phyloP scores from a whole-genome alignment of 2,797 vertebrate genomes.

The Uromys caudimaculatus region DNA sequence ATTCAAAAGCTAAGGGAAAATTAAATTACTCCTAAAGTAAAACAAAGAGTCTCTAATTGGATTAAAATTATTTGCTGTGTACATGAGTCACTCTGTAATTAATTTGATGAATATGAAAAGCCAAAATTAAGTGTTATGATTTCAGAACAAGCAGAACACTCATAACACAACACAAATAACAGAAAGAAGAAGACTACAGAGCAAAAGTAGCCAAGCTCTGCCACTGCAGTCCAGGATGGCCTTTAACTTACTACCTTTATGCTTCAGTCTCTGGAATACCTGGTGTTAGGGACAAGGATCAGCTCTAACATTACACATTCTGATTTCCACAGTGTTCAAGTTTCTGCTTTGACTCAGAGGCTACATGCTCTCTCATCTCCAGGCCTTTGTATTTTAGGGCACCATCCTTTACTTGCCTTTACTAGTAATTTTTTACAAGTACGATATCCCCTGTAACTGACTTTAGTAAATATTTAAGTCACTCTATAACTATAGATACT shows the following conservation, averaged over 20 bases:
- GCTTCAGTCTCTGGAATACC: not conserved
- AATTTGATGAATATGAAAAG: not conserved
- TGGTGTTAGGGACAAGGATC: not conserved
- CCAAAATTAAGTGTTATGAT: not conserved
- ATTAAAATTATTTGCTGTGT: conserved; percentile 21
- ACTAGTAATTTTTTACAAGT: not conserved
- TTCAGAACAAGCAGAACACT: not conserved
- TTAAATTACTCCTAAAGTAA: conserved; percentile 23
- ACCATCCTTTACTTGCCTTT: not conserved
- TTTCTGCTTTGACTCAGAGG: not conserved
- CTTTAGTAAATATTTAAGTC: not conserved
- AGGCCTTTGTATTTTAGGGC: not conserved
- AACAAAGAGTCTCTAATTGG: not conserved
- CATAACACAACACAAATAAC: not conserved
- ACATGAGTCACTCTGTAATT: not conserved
- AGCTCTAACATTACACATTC: not conserved
- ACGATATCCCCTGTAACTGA: not conserved
- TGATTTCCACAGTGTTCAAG: not conserved
- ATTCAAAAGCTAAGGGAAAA: not conserved
- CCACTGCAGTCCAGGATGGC: not conserved
- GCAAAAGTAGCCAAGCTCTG: not conserved
- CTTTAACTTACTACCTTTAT: not conserved
- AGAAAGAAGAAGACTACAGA: not conserved
- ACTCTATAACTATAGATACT: no score
- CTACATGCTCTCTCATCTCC: not conserved